These are phyloP conservation scores for Lepidochitona cinerea DNA, from an alignment of 2,888 invertebrate species.

Conservation along the genomic window DNA sequence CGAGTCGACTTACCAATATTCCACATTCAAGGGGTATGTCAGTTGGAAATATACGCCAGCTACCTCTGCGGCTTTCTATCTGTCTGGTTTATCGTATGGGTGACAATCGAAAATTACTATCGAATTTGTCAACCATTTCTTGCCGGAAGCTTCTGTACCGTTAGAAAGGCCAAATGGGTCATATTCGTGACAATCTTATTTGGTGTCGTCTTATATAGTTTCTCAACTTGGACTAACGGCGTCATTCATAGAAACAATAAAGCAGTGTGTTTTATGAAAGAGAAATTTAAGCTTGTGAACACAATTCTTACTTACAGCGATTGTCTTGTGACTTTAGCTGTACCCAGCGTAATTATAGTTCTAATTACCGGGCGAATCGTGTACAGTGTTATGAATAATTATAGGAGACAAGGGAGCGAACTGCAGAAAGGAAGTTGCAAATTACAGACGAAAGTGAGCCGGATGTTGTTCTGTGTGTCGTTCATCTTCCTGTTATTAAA, in stretches of 20 bases:
- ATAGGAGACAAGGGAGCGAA: not conserved
- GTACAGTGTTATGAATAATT: not conserved
- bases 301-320: conserved; percentile 42
- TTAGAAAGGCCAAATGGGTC: conserved; percentile 36
- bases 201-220: conserved; percentile 40
- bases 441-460: conserved; percentile 39
- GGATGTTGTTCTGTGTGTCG: conserved; percentile 51
- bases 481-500: conserved; percentile 46
- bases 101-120: conserved; percentile 87
- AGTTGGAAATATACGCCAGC: conserved; percentile 41
- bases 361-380: conserved; percentile 24
- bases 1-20: conserved; percentile 31
- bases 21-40: conserved; percentile 68
- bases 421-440: conserved; percentile 9
- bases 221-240: conserved; percentile 45
- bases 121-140: conserved; percentile 84
- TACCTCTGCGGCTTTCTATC: conserved; percentile 83
- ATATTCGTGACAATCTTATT: conserved; percentile 31
- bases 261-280: conserved; percentile 33
- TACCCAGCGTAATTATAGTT: conserved; percentile 30
- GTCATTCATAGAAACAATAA: conserved; percentile 7
- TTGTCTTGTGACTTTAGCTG: conserved; percentile 28
- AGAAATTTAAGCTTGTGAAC: conserved; percentile 25
- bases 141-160: conserved; percentile 41
- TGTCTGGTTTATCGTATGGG: conserved; percentile 88